Base-by-base conservation (phyloP, 2,797 vertebrate genomes). In the Philypnodon macrostomus region DNA sequence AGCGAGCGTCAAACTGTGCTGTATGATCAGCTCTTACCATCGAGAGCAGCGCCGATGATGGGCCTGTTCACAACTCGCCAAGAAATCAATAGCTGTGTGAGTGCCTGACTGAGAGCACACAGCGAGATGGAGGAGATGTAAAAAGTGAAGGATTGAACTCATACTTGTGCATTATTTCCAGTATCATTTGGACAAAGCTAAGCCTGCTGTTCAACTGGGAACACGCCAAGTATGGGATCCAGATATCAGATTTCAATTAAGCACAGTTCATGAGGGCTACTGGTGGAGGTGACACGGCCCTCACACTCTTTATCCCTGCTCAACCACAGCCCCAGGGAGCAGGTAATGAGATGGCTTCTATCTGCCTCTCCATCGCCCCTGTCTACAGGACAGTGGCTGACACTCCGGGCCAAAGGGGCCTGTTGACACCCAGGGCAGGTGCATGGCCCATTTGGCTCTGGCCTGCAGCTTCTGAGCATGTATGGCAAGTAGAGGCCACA, bases 181-280 rank as follows among this genome's bases (percentile, higher is more conserved):
- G 61, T 47, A 34, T 63, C 78, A 74, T n/a, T n/a, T n/a, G 44
- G 53, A 76, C 81, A 65, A 75, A 74, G 58, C 42, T 35, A 17
- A 58, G 56, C 74, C 75, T 74, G 76, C 76, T 85, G 83, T 70
- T 76, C 50, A 48, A 66, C 71, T 79, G 74, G 72, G 72, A 39
- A 46, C 48, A 31, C 13, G 54, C 77, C 79, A 78, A 74, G 53
- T 41, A 69, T 39, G 42, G 57, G 65, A 76, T 75, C 63, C 65
- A 62, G 67, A 78, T 85, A 85, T 89, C 85, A 86, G 81, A 83
- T 84, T 85, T 84, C 84, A 86, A 84, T 87, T 84, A 86, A 80
- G 48, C 73, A 74, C 69, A 79, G 79, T 83, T 87, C 81, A 81
- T 40, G 21, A 75, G 75, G 70, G 72, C 79, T 61, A 55, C 80